These are phyloP conservation scores for Mycetomoellerius zeteki DNA, from an alignment of 1,140 invertebrate genomes.

Conservation along the genomic window DNA sequence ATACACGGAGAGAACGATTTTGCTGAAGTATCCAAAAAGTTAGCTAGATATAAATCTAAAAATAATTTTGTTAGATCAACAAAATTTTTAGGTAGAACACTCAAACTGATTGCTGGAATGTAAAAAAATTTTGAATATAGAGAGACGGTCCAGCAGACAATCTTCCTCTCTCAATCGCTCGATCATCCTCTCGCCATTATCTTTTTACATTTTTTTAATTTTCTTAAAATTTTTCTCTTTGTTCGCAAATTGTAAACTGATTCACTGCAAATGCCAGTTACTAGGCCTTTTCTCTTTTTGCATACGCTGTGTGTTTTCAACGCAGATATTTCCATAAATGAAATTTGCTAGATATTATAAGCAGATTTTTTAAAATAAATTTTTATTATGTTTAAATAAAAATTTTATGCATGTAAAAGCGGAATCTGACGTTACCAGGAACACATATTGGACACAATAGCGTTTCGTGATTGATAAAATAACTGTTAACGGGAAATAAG, in stretches of 20 bases:
- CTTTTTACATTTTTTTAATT: slow-evolving; percentile 29
- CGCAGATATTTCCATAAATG: neutral
- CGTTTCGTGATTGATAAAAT: slow-evolving; percentile 52
- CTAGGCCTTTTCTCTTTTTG: neutral
- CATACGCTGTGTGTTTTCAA: neutral
- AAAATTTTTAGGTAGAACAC: no score
- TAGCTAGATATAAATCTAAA: no score
- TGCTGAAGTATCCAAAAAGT: no score
- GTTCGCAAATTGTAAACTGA: neutral
- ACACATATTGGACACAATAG: neutral
- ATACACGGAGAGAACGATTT: neutral
- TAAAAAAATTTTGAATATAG: no score
- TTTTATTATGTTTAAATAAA: neutral
- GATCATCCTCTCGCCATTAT: neutral
- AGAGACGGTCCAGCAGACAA: no score
- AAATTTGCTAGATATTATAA: neutral
- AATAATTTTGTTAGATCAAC: no score
- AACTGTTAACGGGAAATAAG: slow-evolving; percentile 39
- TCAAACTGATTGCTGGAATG: no score
- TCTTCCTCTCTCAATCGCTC: no score
- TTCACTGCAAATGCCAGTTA: slow-evolving; percentile 9
- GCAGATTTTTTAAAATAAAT: slow-evolving; percentile 1
- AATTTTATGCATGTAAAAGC: neutral
- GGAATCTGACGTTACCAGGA: neutral
- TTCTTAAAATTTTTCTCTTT: neutral